These are phyloP conservation scores for Oryzias curvinotus DNA, from an alignment of 2,113 vertebrate genomes.

Conservation along the genomic window DNA sequence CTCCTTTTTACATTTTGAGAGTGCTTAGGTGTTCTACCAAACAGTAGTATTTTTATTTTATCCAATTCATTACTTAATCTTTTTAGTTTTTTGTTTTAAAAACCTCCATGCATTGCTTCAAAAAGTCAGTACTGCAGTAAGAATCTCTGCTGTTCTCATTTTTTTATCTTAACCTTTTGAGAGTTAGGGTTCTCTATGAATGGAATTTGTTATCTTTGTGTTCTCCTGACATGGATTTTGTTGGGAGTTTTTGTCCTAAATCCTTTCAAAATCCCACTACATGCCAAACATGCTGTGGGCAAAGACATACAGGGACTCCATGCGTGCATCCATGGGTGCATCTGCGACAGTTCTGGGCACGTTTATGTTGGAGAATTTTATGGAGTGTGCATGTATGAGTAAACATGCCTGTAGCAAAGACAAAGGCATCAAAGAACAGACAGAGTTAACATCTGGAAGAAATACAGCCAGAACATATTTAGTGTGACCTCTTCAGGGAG, in stretches of 20 bases:
- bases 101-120: background rate
- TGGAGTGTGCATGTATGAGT: constrained; percentile 34
- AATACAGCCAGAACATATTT: constrained; percentile 24
- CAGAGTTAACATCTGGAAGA: constrained; percentile 35
- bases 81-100: too few species aligned
- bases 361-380: constrained; percentile 31
- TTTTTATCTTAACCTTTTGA: background rate
- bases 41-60: background rate
- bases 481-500: constrained; percentile 7
- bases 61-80: too few species aligned
- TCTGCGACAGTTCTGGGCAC: constrained; percentile 14
- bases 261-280: constrained; percentile 23
- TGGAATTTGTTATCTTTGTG: background rate
- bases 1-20: too few species aligned
- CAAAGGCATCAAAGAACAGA: constrained; percentile 37
- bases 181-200: background rate
- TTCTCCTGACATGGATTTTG: constrained; percentile 12
- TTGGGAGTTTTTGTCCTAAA: constrained; percentile 25
- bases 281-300: constrained; percentile 33
- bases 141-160: background rate
- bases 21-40: background rate
- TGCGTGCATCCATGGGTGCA: constrained; percentile 21
- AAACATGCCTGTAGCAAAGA: constrained; percentile 51
- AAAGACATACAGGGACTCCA: constrained; percentile 28
- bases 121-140: background rate